Evolutionary conservation across 2,888 invertebrate species (phyloP).

Genomic region (Mesorhabditis belari): DNA sequence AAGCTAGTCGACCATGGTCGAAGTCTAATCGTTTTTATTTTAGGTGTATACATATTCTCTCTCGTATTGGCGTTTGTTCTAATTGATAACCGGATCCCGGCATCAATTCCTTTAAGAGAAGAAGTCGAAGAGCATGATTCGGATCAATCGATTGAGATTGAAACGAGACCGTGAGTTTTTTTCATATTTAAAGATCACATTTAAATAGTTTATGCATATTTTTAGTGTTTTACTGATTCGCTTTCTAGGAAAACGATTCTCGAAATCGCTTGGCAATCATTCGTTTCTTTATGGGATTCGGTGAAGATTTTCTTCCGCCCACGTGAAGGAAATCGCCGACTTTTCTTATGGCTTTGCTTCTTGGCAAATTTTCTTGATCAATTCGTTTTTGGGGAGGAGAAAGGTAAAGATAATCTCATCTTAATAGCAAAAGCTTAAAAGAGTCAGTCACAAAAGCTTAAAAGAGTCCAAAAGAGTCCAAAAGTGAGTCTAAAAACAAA

Average conservation of each 20-base stretch:
- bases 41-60: slow-evolving; percentile 11
- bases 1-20: too few relatives aligned
- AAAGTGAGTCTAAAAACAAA: not conserved
- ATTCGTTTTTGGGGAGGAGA: slow-evolving; percentile 48
- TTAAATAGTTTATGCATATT: not conserved
- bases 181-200: not conserved
- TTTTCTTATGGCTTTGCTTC: slow-evolving; percentile 40
- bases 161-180: slow-evolving; percentile 9
- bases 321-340: slow-evolving; percentile 27
- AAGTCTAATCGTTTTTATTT: slow-evolving; percentile 1
- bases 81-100: not conserved
- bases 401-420: slow-evolving; percentile 15
- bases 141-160: not conserved
- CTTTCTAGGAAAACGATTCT: slow-evolving; percentile 9
- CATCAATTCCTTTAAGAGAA: not conserved
- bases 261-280: slow-evolving; percentile 23
- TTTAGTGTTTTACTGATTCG: not conserved
- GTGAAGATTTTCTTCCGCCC: slow-evolving; percentile 26
- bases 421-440: slow-evolving; percentile 1
- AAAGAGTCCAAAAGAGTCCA: not conserved
- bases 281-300: slow-evolving; percentile 31
- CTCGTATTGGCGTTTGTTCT: slow-evolving; percentile 3
- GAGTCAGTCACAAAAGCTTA: not conserved
- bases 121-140: not conserved
- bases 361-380: slow-evolving; percentile 44